Percentiles rank a stretch among this genome's conserved stretches.
phyloP scores from a whole-genome alignment of 2,797 vertebrate species.

The Manis javanica region DNA sequence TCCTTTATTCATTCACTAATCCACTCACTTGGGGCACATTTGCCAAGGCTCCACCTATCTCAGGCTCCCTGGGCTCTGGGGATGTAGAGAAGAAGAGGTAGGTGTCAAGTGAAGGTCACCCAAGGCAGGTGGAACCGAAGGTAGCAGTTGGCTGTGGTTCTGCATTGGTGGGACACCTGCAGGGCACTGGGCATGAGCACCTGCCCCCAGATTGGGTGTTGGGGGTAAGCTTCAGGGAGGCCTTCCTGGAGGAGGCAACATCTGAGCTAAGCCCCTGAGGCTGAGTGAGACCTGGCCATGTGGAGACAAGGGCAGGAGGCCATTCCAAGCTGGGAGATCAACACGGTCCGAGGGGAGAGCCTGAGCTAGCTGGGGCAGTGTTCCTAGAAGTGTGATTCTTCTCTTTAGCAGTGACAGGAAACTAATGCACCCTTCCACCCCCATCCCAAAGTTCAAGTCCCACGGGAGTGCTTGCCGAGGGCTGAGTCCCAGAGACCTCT shows the following conservation, averaged over 20 bases:
- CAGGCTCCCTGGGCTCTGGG: too few relatives aligned
- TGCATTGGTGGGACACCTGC: neutral
- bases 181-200: rapidly evolving
- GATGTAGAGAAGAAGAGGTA: neutral
- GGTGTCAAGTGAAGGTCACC: too few relatives aligned
- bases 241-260: neutral
- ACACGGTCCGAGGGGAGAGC: rapidly evolving
- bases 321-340: neutral
- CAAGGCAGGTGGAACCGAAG: too few relatives aligned
- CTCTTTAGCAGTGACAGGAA: neutral
- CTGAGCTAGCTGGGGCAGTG: too few relatives aligned
- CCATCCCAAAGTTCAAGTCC: neutral
- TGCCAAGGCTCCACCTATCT: neutral
- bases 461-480: too few relatives aligned
- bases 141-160: neutral
- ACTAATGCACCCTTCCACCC: neutral
- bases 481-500: neutral
- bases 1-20: neutral
- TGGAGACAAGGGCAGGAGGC: neutral
- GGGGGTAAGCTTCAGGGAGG: neutral
- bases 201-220: neutral
- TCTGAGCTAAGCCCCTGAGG: neutral
- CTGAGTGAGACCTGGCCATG: neutral
- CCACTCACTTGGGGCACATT: neutral
- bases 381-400: neutral